Conservation (phyloP, 2,113 vertebrate genomes). For the Chloebia gouldiae region DNA sequence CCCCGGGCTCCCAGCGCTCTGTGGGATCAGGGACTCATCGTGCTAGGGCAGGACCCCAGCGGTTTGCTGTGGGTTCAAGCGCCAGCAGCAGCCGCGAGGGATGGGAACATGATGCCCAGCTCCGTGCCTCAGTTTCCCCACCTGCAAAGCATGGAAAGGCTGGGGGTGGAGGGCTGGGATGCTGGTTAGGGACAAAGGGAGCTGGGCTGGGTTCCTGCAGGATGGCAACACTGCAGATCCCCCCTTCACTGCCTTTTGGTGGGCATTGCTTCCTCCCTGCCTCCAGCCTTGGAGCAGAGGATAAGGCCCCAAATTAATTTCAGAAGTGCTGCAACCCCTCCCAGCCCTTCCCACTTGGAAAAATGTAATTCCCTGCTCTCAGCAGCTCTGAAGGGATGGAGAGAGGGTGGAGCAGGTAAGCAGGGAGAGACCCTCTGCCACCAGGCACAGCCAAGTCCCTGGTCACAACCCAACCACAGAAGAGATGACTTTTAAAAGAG, state of each 20-base stretch:
- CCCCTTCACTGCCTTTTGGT: background rate
- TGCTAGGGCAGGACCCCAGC: background rate
- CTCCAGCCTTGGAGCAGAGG: background rate
- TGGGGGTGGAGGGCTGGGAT: background rate
- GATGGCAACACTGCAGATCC: background rate
- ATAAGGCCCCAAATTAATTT: background rate
- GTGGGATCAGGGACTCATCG: background rate
- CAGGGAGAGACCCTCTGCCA: background rate
- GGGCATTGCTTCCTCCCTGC: background rate
- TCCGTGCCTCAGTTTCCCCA: background rate
- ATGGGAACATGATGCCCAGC: background rate
- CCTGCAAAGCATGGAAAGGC: background rate
- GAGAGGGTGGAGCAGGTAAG: background rate
- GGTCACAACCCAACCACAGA: fast-evolving
- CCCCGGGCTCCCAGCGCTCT: background rate
- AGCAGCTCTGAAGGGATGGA: background rate
- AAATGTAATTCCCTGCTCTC: background rate
- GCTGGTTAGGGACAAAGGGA: background rate
- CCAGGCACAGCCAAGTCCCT: background rate
- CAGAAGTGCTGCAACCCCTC: background rate
- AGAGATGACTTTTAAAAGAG: background rate
- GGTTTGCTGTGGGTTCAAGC: background rate
- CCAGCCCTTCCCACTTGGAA: fast-evolving
- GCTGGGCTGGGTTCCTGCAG: background rate
- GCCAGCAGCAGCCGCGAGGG: background rate